Evolutionary conservation across 2,797 vertebrate genomes (phyloP).

Genomic region (Tapirus indicus): DNA sequence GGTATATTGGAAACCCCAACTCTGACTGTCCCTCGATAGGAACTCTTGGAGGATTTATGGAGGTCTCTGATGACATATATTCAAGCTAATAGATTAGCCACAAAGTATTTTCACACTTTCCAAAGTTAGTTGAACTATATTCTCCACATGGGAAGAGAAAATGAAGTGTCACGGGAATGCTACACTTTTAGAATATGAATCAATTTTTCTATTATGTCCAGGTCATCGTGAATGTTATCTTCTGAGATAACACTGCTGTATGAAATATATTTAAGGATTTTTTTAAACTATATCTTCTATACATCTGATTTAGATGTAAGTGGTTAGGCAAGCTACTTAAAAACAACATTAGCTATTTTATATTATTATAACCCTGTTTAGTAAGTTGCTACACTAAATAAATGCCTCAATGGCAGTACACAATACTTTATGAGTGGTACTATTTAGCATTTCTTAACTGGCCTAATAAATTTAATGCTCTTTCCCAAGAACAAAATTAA

Average conservation of each 20-base stretch:
- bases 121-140: neutral
- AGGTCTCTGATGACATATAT: neutral
- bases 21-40: neutral
- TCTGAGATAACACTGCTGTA: neutral
- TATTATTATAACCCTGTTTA: neutral
- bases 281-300: neutral
- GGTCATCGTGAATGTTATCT: neutral
- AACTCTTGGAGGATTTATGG: neutral
- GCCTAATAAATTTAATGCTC: neutral
- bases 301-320: neutral
- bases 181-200: constrained; percentile 38
- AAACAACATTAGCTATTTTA: neutral
- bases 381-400: neutral
- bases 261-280: neutral
- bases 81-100: neutral
- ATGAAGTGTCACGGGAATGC: neutral
- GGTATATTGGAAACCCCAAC: neutral
- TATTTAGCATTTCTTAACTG: neutral
- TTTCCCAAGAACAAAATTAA: neutral
- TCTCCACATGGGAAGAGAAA: neutral
- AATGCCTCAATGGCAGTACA: neutral
- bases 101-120: neutral
- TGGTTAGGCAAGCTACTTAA: neutral
- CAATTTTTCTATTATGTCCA: neutral
- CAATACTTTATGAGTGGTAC: neutral